A percentile compares a stretch with the other conserved stretches of the same genome.
Conservation (phyloP, 2,113 vertebrate species). For the Hoplias malabaricus region DNA sequence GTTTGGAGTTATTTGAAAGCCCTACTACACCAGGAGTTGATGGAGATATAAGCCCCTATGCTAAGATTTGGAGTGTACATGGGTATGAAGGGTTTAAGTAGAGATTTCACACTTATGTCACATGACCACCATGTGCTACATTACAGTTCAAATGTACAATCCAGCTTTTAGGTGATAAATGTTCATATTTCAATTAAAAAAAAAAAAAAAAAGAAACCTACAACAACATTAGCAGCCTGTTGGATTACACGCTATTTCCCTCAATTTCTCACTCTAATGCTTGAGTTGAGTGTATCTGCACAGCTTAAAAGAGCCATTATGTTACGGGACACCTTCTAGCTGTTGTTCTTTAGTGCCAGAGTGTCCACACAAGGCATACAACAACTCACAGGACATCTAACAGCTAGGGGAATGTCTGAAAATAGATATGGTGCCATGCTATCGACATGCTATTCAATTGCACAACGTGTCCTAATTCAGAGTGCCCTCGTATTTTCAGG, state of each 20-base stretch:
- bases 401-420: constrained; percentile 3
- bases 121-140: not conserved
- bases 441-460: constrained; percentile 8
- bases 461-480: constrained; percentile 14
- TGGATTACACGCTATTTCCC: not conserved
- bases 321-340: not conserved
- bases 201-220: not conserved
- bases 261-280: not conserved
- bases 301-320: not conserved
- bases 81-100: not conserved
- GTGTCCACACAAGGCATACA: not conserved
- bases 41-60: no score
- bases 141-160: not conserved
- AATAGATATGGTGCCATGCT: not conserved
- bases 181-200: not conserved
- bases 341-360: not conserved
- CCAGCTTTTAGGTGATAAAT: not conserved
- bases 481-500: constrained; percentile 4
- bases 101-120: not conserved
- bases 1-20: no score
- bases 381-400: not conserved
- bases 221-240: no score
- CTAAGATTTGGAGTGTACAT: not conserved
- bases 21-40: no score
- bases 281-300: not conserved